Conservation (phyloP, 2,888 invertebrate genomes). For the Ctena decussata region DNA sequence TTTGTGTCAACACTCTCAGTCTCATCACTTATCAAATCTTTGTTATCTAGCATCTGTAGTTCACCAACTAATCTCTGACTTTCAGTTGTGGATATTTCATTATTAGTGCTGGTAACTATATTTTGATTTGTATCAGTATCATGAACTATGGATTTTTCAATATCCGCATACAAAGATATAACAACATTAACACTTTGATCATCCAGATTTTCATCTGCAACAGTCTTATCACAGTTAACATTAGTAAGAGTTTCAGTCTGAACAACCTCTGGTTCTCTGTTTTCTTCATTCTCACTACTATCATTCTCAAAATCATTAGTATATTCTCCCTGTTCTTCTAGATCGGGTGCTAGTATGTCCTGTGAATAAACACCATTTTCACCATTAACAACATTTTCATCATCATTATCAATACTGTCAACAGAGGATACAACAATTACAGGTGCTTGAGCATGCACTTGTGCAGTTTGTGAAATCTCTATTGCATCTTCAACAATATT, state of each 20-base stretch:
- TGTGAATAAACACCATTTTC: conserved; percentile 32
- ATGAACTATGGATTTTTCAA: conserved; percentile 39
- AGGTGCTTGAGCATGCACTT: conserved; percentile 51
- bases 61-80: background rate
- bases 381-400: conserved; percentile 23
- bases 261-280: background rate
- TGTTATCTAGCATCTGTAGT: background rate
- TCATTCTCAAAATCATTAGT: conserved; percentile 15
- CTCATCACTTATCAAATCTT: conserved; percentile 2
- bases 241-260: too few relatives aligned
- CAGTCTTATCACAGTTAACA: background rate
- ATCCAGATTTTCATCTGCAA: conserved; percentile 4
- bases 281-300: conserved; percentile 12
- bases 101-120: background rate
- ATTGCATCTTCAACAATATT: conserved; percentile 27
- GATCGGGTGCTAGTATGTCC: conserved; percentile 39
- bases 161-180: conserved; percentile 54
- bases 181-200: conserved; percentile 55
- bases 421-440: background rate
- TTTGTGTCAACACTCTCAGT: conserved; percentile 26
- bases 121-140: conserved; percentile 3
- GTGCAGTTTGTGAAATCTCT: conserved; percentile 32
- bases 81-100: background rate
- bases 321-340: conserved; percentile 41
- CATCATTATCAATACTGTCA: background rate